Evolutionary conservation across 2,888 invertebrate species (phyloP).

Genomic region (Acholoe squamosa): DNA sequence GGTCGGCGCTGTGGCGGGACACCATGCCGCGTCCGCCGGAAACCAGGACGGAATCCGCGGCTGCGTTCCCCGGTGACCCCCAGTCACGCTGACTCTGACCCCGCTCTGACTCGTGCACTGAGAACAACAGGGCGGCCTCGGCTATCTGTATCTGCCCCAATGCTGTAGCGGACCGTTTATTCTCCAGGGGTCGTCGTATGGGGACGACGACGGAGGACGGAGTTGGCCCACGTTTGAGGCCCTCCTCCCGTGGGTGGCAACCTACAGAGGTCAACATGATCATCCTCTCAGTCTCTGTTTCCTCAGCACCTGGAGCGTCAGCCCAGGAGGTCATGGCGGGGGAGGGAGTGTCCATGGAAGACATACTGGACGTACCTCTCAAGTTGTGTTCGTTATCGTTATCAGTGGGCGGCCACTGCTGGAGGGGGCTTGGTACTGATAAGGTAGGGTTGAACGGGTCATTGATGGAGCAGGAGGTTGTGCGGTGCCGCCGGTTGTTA

Average conservation of each 20-base stretch:
- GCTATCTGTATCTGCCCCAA: background rate
- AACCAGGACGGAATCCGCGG: background rate
- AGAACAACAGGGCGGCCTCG: constrained; percentile 3
- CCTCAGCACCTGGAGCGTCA: background rate
- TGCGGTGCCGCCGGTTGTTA: background rate
- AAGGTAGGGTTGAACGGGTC: background rate
- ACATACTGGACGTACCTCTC: background rate
- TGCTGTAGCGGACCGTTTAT: background rate
- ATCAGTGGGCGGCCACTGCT: background rate
- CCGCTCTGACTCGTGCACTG: background rate
- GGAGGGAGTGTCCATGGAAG: background rate
- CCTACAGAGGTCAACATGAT: constrained; percentile 23
- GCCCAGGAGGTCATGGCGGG: constrained; percentile 2
- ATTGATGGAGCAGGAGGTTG: background rate
- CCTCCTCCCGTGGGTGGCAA: background rate
- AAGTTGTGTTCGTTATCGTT: background rate
- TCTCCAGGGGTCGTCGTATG: constrained; percentile 23
- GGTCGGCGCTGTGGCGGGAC: background rate
- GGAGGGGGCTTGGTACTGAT: background rate
- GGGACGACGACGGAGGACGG: background rate
- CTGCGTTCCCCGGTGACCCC: background rate
- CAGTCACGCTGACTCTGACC: background rate
- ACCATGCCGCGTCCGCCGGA: background rate
- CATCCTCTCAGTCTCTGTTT: constrained; percentile 8
- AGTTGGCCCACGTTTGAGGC: background rate